These are phyloP conservation scores for Leucozona laternaria DNA, from an alignment of 2,888 invertebrate genomes.

Conservation along the genomic window DNA sequence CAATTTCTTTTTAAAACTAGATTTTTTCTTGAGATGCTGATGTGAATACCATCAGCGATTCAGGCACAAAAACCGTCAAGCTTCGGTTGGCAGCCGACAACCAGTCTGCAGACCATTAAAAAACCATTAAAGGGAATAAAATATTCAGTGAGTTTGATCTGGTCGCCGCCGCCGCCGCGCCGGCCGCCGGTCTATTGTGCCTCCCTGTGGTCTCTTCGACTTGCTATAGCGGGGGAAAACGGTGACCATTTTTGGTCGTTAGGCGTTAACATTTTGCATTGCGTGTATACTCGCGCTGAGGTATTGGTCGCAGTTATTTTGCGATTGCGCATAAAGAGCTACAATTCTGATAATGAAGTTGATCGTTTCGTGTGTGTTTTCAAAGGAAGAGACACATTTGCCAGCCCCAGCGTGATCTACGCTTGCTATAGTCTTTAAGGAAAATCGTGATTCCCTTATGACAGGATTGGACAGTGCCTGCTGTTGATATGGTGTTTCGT, in stretches of 20 bases:
- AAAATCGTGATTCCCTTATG: constrained; percentile 71
- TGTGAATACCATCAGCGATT: constrained; percentile 13
- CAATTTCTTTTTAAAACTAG: constrained; percentile 64
- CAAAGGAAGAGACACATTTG: constrained; percentile 38
- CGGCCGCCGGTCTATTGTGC: background rate
- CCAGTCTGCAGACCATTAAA: constrained; percentile 69
- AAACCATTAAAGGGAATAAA: constrained; percentile 72
- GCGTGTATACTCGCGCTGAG: constrained; percentile 51
- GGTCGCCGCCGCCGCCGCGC: background rate
- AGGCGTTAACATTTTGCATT: constrained; percentile 70
- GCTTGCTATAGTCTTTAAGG: constrained; percentile 37
- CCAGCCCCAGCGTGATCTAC: background rate
- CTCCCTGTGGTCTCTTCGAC: constrained; percentile 1
- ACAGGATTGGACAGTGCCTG: constrained; percentile 40
- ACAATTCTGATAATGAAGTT: constrained; percentile 69
- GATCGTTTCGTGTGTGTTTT: constrained; percentile 27
- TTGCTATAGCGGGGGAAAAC: background rate
- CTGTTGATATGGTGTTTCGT: constrained; percentile 5
- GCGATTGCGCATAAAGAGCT: constrained; percentile 57
- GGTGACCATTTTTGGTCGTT: constrained; percentile 55
- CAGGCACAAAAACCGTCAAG: constrained; percentile 36
- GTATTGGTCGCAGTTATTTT: constrained; percentile 52
- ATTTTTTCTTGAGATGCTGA: constrained; percentile 49
- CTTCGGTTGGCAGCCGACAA: constrained; percentile 60
- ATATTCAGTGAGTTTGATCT: constrained; percentile 60